phyloP scores from a whole-genome alignment of 37 sponge, comb jelly and placozoan species.

The Halichondria panicea region DNA sequence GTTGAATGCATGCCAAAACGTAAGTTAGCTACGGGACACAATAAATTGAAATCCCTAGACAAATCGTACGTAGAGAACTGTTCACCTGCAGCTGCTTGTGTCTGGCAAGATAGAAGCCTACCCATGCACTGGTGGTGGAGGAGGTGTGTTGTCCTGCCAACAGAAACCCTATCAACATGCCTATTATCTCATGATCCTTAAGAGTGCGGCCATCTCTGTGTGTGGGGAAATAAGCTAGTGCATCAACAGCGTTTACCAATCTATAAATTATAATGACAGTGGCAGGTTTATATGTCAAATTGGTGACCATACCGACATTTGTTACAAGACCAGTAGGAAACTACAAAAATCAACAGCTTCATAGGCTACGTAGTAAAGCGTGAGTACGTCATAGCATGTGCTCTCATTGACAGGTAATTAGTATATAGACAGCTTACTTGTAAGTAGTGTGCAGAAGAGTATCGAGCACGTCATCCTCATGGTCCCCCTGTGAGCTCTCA shows the following conservation, averaged over 20 bases:
- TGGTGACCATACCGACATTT: too few species aligned
- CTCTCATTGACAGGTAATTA: too few species aligned
- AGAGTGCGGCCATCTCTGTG: constrained; percentile 74
- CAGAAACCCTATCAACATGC: constrained; percentile 84
- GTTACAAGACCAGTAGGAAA: too few species aligned
- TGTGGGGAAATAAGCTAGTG: too few species aligned
- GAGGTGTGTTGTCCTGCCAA: constrained; percentile 94
- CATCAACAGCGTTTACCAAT: too few species aligned
- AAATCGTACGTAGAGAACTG: neutral
- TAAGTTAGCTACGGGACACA: neutral
- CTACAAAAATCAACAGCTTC: too few species aligned
- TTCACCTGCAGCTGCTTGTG: constrained; percentile 66
- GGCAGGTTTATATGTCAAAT: too few species aligned
- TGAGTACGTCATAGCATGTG: too few species aligned
- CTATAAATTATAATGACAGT: too few species aligned
- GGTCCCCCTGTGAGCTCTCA: constrained; percentile 26
- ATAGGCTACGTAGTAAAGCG: too few species aligned
- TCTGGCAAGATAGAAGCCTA: constrained; percentile 80
- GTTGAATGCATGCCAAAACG: neutral
- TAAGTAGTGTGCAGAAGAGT: constrained; percentile 57
- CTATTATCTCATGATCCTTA: constrained; percentile 79
- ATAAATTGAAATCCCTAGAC: neutral
- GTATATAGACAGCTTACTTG: constrained; percentile 47
- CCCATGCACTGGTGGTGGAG: constrained; percentile 90
- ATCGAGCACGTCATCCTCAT: constrained; percentile 80